These are phyloP conservation scores for Rhinophrynus dorsalis DNA, from an alignment of 2,797 vertebrate species.

Conservation along the genomic window DNA sequence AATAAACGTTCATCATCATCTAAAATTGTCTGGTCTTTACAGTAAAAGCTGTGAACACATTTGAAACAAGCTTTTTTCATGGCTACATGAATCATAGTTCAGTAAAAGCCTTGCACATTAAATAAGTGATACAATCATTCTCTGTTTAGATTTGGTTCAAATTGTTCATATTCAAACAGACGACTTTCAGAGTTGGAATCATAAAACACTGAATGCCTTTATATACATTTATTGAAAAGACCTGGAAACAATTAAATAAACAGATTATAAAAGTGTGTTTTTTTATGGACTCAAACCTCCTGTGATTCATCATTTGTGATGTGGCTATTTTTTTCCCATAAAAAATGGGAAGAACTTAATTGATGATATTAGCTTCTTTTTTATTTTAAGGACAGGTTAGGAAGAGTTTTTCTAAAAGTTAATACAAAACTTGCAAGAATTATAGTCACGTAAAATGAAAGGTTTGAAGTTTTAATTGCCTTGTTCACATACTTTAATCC, in stretches of 20 bases:
- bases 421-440: too few species aligned
- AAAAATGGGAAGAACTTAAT: too few species aligned
- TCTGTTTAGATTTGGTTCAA: neutral
- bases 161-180: slow-evolving; percentile 5
- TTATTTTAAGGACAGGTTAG: too few species aligned
- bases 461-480: too few species aligned
- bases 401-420: too few species aligned
- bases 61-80: neutral
- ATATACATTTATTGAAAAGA: slow-evolving; percentile 16
- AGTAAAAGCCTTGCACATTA: neutral
- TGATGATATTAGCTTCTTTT: too few species aligned
- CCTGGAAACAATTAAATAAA: slow-evolving; percentile 33
- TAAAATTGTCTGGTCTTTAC: neutral
- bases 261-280: slow-evolving; percentile 18
- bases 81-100: slow-evolving; percentile 7
- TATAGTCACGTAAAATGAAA: too few species aligned
- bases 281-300: slow-evolving; percentile 11
- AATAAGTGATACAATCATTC: slow-evolving; percentile 15
- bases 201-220: slow-evolving; percentile 19
- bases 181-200: neutral
- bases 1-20: too few species aligned
- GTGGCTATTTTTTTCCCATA: slow-evolving; percentile 19
- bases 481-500: too few species aligned
- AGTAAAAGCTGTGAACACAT: too few species aligned
- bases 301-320: slow-evolving; percentile 28